Conservation (phyloP, 2,888 invertebrate species). For the Trilocha varians region DNA sequence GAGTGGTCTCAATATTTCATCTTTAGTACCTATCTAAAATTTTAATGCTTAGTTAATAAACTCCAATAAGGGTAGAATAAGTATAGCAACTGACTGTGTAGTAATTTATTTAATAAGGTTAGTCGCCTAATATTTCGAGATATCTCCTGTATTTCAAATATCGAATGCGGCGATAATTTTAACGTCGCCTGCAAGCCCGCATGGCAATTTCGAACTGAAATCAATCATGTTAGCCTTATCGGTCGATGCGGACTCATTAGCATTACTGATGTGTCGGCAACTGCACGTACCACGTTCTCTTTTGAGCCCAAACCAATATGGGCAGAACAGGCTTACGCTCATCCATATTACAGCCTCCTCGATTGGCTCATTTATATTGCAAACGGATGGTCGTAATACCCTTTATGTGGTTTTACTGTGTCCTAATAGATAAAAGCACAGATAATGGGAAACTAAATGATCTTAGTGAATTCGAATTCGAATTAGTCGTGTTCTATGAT, state of each 20-base stretch:
- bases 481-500: too few relatives aligned
- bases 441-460: too few relatives aligned
- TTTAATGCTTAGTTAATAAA: too few relatives aligned
- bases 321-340: conserved; percentile 43
- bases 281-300: conserved; percentile 19
- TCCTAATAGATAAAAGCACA: background rate
- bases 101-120: too few relatives aligned
- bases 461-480: too few relatives aligned
- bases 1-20: too few relatives aligned
- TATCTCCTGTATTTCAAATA: too few relatives aligned
- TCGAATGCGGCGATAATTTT: background rate
- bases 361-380: conserved; percentile 50
- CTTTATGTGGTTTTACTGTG: conserved; percentile 6
- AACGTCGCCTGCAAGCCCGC: background rate
- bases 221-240: conserved; percentile 26
- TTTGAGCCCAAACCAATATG: conserved; percentile 26
- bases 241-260: conserved; percentile 33
- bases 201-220: conserved; percentile 11
- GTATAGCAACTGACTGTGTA: too few relatives aligned
- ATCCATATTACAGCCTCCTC: conserved; percentile 43
- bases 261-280: conserved; percentile 25
- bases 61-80: too few relatives aligned
- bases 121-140: too few relatives aligned
- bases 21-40: too few relatives aligned
- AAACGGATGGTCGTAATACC: conserved; percentile 33